Percentiles rank a stretch among this genome's conserved stretches.
phyloP scores from a whole-genome alignment of 2,797 vertebrate species.

The Enteromius argenteus region DNA sequence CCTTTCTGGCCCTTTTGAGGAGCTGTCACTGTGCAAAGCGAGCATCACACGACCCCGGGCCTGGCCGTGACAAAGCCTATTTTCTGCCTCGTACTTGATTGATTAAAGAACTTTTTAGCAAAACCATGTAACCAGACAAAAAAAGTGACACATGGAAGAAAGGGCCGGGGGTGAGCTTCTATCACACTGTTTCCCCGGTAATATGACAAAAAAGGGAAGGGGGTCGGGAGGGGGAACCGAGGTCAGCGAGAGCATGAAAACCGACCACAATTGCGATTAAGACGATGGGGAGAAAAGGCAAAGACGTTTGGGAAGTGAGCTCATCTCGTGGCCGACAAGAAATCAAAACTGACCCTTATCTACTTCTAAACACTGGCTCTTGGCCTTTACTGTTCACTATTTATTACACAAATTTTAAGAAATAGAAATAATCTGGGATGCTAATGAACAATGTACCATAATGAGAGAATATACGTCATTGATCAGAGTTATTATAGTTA shows the following conservation, averaged over 20 bases:
- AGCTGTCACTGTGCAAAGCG: slow-evolving; percentile 93
- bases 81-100: slow-evolving; percentile 99
- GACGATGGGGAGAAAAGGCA: slow-evolving; percentile 77
- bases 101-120: slow-evolving; percentile 99
- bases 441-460: neutral
- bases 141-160: slow-evolving; percentile 83
- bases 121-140: slow-evolving; percentile 98
- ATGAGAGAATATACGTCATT: neutral
- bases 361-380: neutral
- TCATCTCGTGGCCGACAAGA: slow-evolving; percentile 52
- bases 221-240: slow-evolving; percentile 73
- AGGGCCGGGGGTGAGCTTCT: slow-evolving; percentile 72
- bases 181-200: slow-evolving; percentile 77
- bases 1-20: slow-evolving; percentile 91
- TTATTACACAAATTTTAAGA: neutral
- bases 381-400: neutral
- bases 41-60: slow-evolving; percentile 93
- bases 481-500: neutral
- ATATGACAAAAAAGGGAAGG: slow-evolving; percentile 75
- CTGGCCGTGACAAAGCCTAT: slow-evolving; percentile 98
- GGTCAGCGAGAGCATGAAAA: slow-evolving; percentile 85
- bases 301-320: slow-evolving; percentile 65
- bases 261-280: slow-evolving; percentile 86
- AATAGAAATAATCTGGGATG: neutral
- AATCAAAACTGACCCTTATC: slow-evolving; percentile 44